Evolutionary conservation across 2,113 vertebrate species (phyloP).

Genomic region (Mus pahari): DNA sequence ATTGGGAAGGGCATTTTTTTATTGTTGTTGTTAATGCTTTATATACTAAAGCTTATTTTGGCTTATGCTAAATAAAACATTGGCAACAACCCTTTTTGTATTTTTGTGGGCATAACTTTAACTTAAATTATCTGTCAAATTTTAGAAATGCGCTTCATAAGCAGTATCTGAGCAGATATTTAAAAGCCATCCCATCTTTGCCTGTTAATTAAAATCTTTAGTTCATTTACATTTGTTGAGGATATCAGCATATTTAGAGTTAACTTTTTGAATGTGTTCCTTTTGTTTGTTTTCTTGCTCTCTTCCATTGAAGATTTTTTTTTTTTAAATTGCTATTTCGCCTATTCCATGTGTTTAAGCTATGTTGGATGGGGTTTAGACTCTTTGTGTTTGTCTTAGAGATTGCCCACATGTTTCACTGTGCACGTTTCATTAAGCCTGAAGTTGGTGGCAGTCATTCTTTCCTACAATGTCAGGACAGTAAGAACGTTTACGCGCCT

Average conservation of each 20-base stretch:
- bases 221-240: background rate
- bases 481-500: background rate
- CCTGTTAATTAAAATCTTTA: background rate
- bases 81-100: background rate
- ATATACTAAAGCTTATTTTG: background rate
- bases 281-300: background rate
- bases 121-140: background rate
- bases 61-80: background rate
- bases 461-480: background rate
- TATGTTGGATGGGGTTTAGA: background rate
- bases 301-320: background rate
- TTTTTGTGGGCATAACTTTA: background rate
- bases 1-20: background rate
- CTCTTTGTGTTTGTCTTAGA: background rate
- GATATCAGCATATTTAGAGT: background rate
- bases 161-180: background rate
- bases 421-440: background rate
- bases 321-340: background rate
- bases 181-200: background rate
- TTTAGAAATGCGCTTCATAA: background rate
- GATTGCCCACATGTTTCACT: background rate
- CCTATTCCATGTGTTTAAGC: background rate
- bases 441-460: background rate
- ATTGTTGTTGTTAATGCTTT: background rate
- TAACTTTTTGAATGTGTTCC: background rate